These are phyloP conservation scores for Hypena proboscidalis DNA, from an alignment of 2,888 invertebrate species.

Conservation along the genomic window DNA sequence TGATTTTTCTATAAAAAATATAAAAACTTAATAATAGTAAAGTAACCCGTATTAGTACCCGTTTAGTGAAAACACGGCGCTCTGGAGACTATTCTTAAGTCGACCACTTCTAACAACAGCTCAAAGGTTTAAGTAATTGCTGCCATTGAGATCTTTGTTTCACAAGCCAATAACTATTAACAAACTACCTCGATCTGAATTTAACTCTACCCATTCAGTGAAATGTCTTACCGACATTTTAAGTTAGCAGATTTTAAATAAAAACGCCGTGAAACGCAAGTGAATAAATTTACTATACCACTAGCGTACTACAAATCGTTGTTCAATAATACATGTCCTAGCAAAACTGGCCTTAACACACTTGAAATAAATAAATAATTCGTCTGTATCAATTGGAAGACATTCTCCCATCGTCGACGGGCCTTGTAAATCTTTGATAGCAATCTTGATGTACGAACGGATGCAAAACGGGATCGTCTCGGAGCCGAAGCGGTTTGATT, in stretches of 20 bases:
- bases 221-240: neutral
- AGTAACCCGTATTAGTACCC: too few relatives aligned
- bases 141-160: too few relatives aligned
- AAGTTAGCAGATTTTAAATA: conserved; percentile 15
- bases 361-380: conserved; percentile 71
- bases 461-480: conserved; percentile 81
- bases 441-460: conserved; percentile 84
- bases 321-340: conserved; percentile 32
- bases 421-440: conserved; percentile 84
- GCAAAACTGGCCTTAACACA: conserved; percentile 46
- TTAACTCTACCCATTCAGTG: too few relatives aligned
- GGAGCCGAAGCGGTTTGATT: conserved; percentile 69
- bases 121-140: too few relatives aligned
- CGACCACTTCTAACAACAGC: too few relatives aligned
- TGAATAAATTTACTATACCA: conserved; percentile 34
- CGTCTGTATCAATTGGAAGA: conserved; percentile 66
- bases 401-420: conserved; percentile 68
- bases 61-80: too few relatives aligned
- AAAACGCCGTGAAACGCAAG: conserved; percentile 28
- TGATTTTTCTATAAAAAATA: too few relatives aligned
- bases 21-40: too few relatives aligned
- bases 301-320: conserved; percentile 28
- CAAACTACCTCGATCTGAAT: too few relatives aligned
- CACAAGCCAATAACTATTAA: too few relatives aligned
- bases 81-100: too few relatives aligned